Base-by-base conservation (phyloP, 1,140 invertebrate genomes). In the Melipona quadrifasciata region DNA sequence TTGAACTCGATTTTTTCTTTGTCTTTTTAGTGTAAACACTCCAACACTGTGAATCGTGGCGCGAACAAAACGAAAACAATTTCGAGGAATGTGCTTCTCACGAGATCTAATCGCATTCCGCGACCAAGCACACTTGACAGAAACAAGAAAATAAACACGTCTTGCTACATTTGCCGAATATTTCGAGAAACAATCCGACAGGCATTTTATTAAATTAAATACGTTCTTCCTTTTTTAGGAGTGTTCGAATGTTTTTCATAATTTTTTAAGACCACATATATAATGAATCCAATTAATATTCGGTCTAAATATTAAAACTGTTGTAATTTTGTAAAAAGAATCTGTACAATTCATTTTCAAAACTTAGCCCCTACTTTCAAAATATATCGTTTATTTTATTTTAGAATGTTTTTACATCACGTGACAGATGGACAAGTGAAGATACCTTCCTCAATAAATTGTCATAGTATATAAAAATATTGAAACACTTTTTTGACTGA, bases 111-210 rank as follows among this genome's bases (percentile, higher is more conserved):
- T 31, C 34, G 27, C 73, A 73, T 51, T 61, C 47, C 70, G 61
- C 27, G 11, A 14, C 2, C 24, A 27, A 70, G 27, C 21, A 34
- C 47, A 14, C 27, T 53, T 39, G 12, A 16, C n/a, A 31, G 64
- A 80, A 73, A 53, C 57, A 53, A 80, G 79, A 80, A 81, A 81
- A 81, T 64, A 72, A 80, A 80, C 68, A 11, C 27, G 21, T 14
- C n/a, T 21, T 17, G 21, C 19, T 24, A 27, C 21, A 24, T 81
- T 72, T 34, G 47, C 27, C 11, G n/a, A 51, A n/a, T 58, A n/a
- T 2, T 68, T 1, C 2, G 24, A 31, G 16, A 12, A 21, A n/a
- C 31, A 27, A 27, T 47, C 19, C 21, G 21, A 31, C 57, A 14
- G 17, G 17, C 17, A 47, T 34, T 61, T 34, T 14, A 19, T 2